phyloP scores from a whole-genome alignment of 2,888 invertebrate species.

The Lysandra bellargus region DNA sequence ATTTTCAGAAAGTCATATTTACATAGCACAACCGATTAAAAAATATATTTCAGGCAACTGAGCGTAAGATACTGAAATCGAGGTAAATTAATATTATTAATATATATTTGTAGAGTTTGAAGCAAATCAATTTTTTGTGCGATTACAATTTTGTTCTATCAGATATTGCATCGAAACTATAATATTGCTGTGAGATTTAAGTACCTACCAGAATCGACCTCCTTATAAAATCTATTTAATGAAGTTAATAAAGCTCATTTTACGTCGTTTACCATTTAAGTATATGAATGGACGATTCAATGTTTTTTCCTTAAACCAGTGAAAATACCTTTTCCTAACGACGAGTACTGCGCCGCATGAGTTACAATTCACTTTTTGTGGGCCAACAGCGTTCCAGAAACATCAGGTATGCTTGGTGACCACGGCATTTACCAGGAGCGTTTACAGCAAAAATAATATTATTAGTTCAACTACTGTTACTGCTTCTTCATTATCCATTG shows the following conservation, averaged over 20 bases:
- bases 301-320: constrained; percentile 12
- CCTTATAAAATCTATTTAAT: background rate
- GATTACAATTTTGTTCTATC: background rate
- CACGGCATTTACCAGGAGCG: background rate
- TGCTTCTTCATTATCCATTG: background rate
- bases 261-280: constrained; percentile 9
- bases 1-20: background rate
- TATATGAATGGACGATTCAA: constrained; percentile 11
- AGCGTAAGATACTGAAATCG: background rate
- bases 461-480: background rate
- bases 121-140: background rate
- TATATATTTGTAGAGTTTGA: background rate
- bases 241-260: background rate
- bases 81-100: too few species aligned
- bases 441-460: background rate
- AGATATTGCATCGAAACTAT: background rate
- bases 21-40: background rate
- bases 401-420: constrained; percentile 21
- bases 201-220: background rate
- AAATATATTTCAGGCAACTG: background rate
- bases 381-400: background rate
- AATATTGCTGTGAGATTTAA: background rate
- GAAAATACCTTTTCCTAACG: constrained; percentile 26
- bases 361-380: constrained; percentile 8
- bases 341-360: constrained; percentile 3